Evolutionary conservation across 2,797 vertebrate genomes (phyloP).

Genomic region (Neosilurus mollespiculum): DNA sequence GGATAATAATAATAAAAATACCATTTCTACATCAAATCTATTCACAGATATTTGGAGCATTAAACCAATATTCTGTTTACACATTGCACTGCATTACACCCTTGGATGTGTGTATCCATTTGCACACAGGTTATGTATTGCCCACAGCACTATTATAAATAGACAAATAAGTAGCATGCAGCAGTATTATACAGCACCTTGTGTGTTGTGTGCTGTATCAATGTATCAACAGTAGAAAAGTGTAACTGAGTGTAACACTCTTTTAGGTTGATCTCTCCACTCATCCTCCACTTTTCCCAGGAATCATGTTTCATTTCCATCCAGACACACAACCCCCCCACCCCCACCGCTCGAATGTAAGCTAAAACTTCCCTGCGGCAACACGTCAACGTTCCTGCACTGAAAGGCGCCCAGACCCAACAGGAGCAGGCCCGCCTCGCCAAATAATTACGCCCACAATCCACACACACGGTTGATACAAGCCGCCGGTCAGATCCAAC

Average conservation of each 20-base stretch:
- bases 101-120: not conserved
- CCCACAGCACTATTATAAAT: not conserved
- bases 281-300: conserved; percentile 16
- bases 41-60: not conserved
- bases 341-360: not conserved
- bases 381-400: not conserved
- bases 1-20: too few relatives aligned
- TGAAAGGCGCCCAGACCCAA: not conserved
- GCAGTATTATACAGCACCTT: not conserved
- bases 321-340: not conserved
- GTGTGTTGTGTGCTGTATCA: not conserved
- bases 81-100: not conserved
- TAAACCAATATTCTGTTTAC: not conserved
- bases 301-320: conserved; percentile 1
- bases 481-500: not conserved
- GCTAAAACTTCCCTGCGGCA: conserved; percentile 3
- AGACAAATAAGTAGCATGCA: not conserved
- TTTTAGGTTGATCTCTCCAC: not conserved
- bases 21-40: not conserved
- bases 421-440: not conserved
- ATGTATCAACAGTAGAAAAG: not conserved
- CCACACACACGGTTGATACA: not conserved
- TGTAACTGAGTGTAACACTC: not conserved
- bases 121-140: not conserved
- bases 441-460: conserved; percentile 6